Evolutionary conservation across 2,888 invertebrate genomes (phyloP).

Genomic region (Tromatobia lineatoria): DNA sequence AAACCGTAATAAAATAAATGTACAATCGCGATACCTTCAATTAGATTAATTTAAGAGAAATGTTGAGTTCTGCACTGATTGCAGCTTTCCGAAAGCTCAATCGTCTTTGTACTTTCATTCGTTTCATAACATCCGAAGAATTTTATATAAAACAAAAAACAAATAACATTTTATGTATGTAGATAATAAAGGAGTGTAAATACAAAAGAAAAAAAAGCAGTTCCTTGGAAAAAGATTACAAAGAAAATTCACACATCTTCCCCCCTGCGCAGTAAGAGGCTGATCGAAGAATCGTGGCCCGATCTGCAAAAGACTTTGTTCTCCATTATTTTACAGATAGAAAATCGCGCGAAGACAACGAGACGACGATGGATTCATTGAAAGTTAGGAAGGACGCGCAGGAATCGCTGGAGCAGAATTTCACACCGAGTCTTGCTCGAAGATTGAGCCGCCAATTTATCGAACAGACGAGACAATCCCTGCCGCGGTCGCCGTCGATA

Average conservation of each 20-base stretch:
- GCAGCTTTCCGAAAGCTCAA: constrained; percentile 23
- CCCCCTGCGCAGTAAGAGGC: constrained; percentile 44
- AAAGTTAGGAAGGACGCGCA: constrained; percentile 73
- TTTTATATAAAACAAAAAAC: constrained; percentile 50
- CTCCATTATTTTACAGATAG: constrained; percentile 75
- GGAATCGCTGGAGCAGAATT: constrained; percentile 78
- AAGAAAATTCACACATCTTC: not conserved
- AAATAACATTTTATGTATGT: constrained; percentile 76
- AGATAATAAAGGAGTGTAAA: constrained; percentile 81
- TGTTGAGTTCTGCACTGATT: constrained; percentile 3
- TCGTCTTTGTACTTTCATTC: constrained; percentile 25
- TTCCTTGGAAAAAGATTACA: constrained; percentile 4
- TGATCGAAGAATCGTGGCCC: constrained; percentile 64
- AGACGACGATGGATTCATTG: constrained; percentile 50
- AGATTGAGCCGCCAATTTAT: constrained; percentile 82
- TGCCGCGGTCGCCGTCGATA: constrained; percentile 80
- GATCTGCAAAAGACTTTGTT: constrained; percentile 70
- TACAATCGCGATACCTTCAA: constrained; percentile 38
- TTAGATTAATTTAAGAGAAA: constrained; percentile 22
- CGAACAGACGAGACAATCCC: constrained; percentile 81
- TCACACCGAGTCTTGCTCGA: constrained; percentile 83
- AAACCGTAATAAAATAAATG: constrained; percentile 18
- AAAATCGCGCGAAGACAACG: constrained; percentile 56
- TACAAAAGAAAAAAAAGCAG: constrained; percentile 54
- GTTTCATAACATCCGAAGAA: constrained; percentile 22